Evolutionary conservation across 2,113 vertebrate genomes (phyloP).

Genomic region (Dasyornis broadbenti): DNA sequence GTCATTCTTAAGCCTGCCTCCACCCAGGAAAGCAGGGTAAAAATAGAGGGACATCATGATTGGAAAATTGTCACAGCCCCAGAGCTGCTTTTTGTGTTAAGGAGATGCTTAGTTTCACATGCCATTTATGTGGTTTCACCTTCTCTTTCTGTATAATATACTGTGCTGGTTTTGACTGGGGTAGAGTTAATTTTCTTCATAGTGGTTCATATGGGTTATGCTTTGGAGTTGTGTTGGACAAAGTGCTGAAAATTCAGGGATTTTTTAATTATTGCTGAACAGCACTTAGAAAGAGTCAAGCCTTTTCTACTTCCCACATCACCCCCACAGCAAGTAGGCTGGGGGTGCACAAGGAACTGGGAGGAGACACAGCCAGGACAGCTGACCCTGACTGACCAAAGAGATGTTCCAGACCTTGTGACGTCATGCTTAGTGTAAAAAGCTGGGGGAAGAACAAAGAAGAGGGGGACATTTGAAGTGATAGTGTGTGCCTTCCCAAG

Average conservation of each 20-base stretch:
- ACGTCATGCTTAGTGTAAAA: not conserved
- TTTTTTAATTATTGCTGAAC: not conserved
- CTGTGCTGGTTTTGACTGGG: not conserved
- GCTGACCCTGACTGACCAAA: not conserved
- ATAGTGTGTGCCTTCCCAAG: not conserved
- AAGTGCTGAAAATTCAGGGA: not conserved
- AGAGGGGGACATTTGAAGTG: not conserved
- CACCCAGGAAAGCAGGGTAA: not conserved
- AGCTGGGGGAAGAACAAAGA: not conserved
- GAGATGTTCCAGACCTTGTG: not conserved
- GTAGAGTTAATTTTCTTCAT: not conserved
- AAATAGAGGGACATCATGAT: not conserved
- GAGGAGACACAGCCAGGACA: not conserved
- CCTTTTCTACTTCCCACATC: not conserved
- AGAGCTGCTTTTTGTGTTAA: not conserved
- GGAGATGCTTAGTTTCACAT: not conserved
- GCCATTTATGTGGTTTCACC: not conserved
- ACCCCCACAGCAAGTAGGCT: rapidly evolving
- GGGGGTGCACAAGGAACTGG: not conserved
- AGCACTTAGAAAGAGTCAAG: not conserved
- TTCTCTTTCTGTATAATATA: not conserved
- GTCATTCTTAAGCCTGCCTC: not conserved
- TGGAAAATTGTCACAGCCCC: not conserved
- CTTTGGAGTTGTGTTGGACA: not conserved
- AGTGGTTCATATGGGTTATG: not conserved